Evolutionary conservation across 2,888 invertebrate genomes (phyloP).

Genomic region (Endomychus coccineus): DNA sequence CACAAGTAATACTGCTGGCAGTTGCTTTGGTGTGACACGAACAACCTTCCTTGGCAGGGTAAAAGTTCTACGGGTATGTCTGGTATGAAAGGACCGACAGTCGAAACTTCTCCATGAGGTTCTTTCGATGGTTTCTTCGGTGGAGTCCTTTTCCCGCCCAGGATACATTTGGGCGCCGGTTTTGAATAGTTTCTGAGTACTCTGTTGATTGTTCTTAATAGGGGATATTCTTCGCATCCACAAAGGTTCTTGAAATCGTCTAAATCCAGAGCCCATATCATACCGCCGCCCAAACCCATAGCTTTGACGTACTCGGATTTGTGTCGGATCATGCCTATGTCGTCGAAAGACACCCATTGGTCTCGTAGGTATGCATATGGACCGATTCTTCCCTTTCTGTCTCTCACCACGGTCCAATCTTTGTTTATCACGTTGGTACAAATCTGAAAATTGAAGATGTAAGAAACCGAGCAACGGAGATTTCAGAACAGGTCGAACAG

Average conservation of each 20-base stretch:
- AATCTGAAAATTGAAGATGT: conserved; percentile 64
- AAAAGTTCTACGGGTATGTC: conserved; percentile 22
- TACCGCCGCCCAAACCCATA: conserved; percentile 75
- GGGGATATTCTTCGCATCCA: conserved; percentile 73
- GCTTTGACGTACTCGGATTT: conserved; percentile 76
- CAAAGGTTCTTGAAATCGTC: conserved; percentile 81
- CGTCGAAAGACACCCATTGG: conserved; percentile 93
- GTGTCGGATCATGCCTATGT: conserved; percentile 71
- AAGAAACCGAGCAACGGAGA: neutral
- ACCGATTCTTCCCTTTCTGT: conserved; percentile 74
- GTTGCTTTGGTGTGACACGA: conserved; percentile 56
- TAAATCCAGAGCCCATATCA: conserved; percentile 85
- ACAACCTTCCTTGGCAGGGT: conserved; percentile 51
- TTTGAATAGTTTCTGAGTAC: conserved; percentile 63
- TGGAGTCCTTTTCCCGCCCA: conserved; percentile 37
- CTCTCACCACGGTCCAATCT: conserved; percentile 69
- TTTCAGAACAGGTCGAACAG: neutral
- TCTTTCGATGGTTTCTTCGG: conserved; percentile 17
- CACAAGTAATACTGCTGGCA: conserved; percentile 77
- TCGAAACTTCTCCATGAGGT: conserved; percentile 15
- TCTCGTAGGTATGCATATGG: conserved; percentile 77
- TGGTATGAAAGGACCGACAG: conserved; percentile 24
- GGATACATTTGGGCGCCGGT: conserved; percentile 55
- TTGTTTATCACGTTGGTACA: conserved; percentile 68
- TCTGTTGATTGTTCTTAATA: conserved; percentile 72